Base-by-base conservation (phyloP, 2,888 invertebrate species). In the Xanthorhoe designata region DNA sequence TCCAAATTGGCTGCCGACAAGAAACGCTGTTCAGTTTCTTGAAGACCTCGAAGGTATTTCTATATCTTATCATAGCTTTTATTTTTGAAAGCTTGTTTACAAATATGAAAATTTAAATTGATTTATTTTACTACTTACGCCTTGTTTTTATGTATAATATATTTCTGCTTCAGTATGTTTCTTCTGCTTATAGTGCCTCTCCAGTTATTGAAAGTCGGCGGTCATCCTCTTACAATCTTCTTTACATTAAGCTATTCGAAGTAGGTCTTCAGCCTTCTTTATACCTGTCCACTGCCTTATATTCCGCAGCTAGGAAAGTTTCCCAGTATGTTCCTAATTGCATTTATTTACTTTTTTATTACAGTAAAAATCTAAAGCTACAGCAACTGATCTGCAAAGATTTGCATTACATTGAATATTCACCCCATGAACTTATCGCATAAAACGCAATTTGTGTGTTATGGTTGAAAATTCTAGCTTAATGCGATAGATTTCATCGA, bases 311-410 rank as follows among this genome's bases (percentile, higher is more conserved):
- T n/a, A n/a, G n/a, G n/a, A n/a, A n/a, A n/a, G n/a, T n/a, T n/a
- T n/a, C n/a, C n/a, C n/a, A n/a, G n/a, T n/a, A n/a, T n/a, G n/a
- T n/a, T n/a, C n/a, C 32, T 32, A 51, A 32, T 32, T 47, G 18
- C 55, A 50, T 35, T 49, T 54, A 47, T 17, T 49, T 56, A 5
- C n/a, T 32, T 19, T 53, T 51, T n/a, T n/a, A n/a, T n/a, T 17
- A 6, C 3, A 17, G 7, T 47, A 47, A 45, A 58, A 45, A 59
- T n/a, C 19, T 47, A 32, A 18, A 53, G 51, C 24, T 51, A 57
- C n/a, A 45, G 13, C 13, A 35, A 24, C 17, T 66, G 74, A 70
- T 76, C 74, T 66, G 54, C 17, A 35, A 64, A 59, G 66, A 61
- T 57, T 67, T 54, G 32, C 57, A 69, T 62, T 61, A 15, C 50